Percentiles rank a stretch among this genome's conserved stretches.
These are phyloP conservation scores for Esox lucius DNA, from an alignment of 2,797 vertebrate genomes.

Conservation along the genomic window DNA sequence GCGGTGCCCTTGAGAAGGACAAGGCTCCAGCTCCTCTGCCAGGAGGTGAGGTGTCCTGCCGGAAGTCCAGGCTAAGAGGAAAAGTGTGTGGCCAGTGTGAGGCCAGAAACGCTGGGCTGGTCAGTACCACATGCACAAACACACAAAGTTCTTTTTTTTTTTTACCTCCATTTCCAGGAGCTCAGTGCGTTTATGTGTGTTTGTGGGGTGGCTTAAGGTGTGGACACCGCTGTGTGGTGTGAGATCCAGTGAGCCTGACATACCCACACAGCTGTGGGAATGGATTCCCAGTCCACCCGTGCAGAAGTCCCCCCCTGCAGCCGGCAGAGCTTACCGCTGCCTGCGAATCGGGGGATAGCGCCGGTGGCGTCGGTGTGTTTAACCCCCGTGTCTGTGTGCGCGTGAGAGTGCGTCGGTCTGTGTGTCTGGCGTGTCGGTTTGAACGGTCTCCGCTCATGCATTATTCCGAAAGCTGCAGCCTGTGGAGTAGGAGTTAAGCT, in stretches of 20 bases:
- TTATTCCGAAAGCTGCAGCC: neutral
- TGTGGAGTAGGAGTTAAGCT: neutral
- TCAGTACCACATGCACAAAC: conserved; percentile 57
- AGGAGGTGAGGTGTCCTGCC: conserved; percentile 23
- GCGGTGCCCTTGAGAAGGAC: conserved; percentile 46
- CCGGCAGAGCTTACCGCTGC: conserved; percentile 24
- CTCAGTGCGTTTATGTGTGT: conserved; percentile 11
- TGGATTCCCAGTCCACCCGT: conserved; percentile 3
- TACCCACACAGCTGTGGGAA: neutral
- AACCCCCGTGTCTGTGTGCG: neutral
- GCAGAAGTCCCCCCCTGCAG: conserved; percentile 28
- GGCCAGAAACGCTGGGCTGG: conserved; percentile 72
- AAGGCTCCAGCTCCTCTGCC: conserved; percentile 25
- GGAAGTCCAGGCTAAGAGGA: conserved; percentile 66
- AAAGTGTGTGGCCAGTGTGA: conserved; percentile 75
- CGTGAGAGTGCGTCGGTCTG: neutral
- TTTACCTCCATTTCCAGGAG: neutral
- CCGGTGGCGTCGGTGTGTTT: neutral
- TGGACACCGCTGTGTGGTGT: conserved; percentile 32
- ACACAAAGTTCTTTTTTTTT: neutral
- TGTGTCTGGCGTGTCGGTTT: neutral
- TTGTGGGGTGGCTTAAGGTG: neutral
- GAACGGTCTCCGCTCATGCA: neutral
- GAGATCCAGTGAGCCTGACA: conserved; percentile 35
- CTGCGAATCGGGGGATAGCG: too few relatives aligned